Evolutionary conservation across 2,888 invertebrate genomes (phyloP), one percentile per base, ranked within the genome.

Genomic region (Lasius fuliginosus): DNA sequence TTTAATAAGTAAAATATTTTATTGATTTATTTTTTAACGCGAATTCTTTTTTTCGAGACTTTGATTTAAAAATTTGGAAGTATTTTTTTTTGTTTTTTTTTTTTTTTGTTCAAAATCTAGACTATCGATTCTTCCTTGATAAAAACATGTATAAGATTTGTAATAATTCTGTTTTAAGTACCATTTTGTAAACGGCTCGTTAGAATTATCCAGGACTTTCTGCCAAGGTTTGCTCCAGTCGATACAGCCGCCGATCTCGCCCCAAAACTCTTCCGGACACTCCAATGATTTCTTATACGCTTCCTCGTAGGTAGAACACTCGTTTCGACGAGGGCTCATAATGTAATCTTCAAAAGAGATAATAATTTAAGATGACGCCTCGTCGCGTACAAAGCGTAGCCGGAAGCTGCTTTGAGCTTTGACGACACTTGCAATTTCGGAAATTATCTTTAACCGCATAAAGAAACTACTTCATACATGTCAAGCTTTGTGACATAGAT

Each of bases 151-250:
- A 40, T 40, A 40, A 40, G 11, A 12, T 46, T 15, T 15, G 23
- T 23, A 23, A 68, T 15, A 33, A 60, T 46, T 60, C 0, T 60
- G 2, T 49, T 75, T 83, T 36, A 86, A 93, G 95, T 95, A 98
- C 99, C 99, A 99, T 96, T 98, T 98, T 0, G 98, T 98, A 92
- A 98, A 98, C 0, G 99, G 99, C 71, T 97, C 96, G 90, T 97
- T 97, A 30, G 96, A 96, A 93, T 98, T 97, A 92, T 99, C 99
- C 87, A 99, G 93, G 0, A 99, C 98, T 93, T 96, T 96, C 60
- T 97, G 96, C 98, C 98, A 99, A 0, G 97, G 97, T 89, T 97
- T 98, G 67, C 96, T 96, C 99, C 99, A 99, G 73, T 97, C 96
- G 18, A 99, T 95, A 82, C 96, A 95, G 5, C 96, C 93, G 0